A percentile compares a stretch with the other conserved stretches of the same genome.
Evolutionary conservation across 1,140 invertebrate species (phyloP).

Genomic region (Lasaia peninsularis): DNA sequence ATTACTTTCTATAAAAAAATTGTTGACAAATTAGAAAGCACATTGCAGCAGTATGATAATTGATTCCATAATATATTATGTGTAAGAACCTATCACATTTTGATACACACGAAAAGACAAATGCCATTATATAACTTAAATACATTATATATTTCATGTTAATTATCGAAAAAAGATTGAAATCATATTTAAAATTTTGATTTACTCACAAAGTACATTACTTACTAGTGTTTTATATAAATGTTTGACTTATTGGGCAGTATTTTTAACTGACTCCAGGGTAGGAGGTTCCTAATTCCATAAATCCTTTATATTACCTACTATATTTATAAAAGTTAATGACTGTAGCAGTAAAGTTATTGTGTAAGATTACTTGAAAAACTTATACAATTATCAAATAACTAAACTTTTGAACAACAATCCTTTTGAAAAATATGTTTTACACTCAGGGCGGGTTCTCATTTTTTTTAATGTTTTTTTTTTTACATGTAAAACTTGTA

Average conservation of each 20-base stretch:
- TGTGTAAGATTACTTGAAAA: too few species aligned
- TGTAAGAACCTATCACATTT: constrained; percentile 3
- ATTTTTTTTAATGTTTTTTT: background rate
- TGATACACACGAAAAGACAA: constrained; percentile 20
- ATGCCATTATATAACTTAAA: constrained; percentile 24
- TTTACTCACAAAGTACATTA: background rate
- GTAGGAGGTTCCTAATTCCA: constrained; percentile 1
- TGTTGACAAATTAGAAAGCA: constrained; percentile 80
- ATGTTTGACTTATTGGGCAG: background rate
- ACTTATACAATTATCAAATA: background rate
- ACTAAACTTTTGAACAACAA: background rate
- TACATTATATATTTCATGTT: background rate
- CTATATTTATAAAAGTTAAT: background rate
- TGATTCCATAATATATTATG: constrained; percentile 24
- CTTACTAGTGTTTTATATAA: too few species aligned
- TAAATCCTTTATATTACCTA: background rate
- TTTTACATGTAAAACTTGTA: constrained; percentile 27
- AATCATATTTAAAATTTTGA: background rate
- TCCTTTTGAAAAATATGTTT: background rate
- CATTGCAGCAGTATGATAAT: constrained; percentile 65
- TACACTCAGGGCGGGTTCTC: background rate
- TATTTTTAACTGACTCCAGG: background rate
- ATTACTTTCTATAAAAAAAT: constrained; percentile 94
- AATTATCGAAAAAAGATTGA: background rate
- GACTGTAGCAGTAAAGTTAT: too few species aligned